phyloP scores from a whole-genome alignment of 2,888 invertebrate species.

The Pristionchus maxplancki region DNA sequence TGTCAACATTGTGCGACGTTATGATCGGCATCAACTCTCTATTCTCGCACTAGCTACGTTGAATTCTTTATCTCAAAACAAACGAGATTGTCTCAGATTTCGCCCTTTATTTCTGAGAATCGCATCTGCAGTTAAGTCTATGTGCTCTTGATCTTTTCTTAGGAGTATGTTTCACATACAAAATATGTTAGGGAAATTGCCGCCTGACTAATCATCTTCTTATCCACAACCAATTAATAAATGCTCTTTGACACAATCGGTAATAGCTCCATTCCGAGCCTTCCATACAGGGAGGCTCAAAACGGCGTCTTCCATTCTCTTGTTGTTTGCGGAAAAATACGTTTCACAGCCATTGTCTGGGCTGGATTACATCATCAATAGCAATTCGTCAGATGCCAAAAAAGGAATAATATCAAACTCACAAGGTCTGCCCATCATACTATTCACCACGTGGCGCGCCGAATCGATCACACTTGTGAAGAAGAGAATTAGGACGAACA shows the following conservation, averaged over 20 bases:
- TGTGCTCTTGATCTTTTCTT: neutral
- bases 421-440: neutral
- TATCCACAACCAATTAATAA: too few relatives aligned
- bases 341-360: too few relatives aligned
- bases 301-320: too few relatives aligned
- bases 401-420: neutral
- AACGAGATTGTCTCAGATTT: neutral
- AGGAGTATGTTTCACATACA: too few relatives aligned
- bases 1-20: neutral
- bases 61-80: neutral
- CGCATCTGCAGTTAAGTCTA: neutral
- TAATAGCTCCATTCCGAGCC: too few relatives aligned
- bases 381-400: too few relatives aligned
- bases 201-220: neutral
- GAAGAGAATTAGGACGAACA: neutral
- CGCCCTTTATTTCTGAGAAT: neutral
- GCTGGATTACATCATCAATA: too few relatives aligned
- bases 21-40: neutral
- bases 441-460: neutral
- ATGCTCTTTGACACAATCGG: too few relatives aligned
- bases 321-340: too few relatives aligned
- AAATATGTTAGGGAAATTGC: too few relatives aligned
- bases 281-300: too few relatives aligned
- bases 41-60: neutral
- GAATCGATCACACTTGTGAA: conserved; percentile 21